Evolutionary conservation across 2,113 vertebrate species (phyloP).

Genomic region (Oncorhynchus tshawytscha): DNA sequence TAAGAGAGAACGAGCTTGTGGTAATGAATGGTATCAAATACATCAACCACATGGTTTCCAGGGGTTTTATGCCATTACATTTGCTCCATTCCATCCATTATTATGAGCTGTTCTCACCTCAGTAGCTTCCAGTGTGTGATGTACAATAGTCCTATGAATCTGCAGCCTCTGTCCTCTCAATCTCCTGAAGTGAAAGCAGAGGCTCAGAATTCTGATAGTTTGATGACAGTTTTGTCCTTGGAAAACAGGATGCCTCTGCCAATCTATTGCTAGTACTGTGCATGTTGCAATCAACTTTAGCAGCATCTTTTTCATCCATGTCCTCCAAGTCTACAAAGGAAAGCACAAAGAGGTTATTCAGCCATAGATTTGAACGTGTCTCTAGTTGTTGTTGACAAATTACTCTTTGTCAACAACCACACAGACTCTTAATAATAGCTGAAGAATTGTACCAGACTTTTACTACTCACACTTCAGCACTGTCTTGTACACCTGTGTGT

Average conservation of each 20-base stretch:
- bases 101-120: too few species aligned
- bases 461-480: constrained; percentile 78
- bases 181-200: not conserved
- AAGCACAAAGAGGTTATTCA: constrained; percentile 7
- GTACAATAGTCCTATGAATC: not conserved
- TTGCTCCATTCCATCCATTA: too few species aligned
- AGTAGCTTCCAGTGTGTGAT: not conserved
- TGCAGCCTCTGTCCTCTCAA: not conserved
- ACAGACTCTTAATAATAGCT: not conserved
- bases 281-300: not conserved
- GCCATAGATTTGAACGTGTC: not conserved
- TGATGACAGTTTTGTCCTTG: not conserved
- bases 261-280: constrained; percentile 1
- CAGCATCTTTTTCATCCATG: constrained; percentile 28
- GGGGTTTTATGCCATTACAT: too few species aligned
- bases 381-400: not conserved
- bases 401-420: not conserved
- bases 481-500: constrained; percentile 69
- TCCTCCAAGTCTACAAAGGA: constrained; percentile 57
- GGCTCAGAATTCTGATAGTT: not conserved
- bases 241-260: not conserved
- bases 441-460: not conserved
- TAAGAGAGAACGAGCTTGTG: too few species aligned
- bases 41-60: too few species aligned
- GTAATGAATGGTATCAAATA: too few species aligned